A percentile compares a stretch with the other conserved stretches of the same genome.
phyloP scores from a whole-genome alignment of 2,113 vertebrate species.

The Corynorhinus townsendii region DNA sequence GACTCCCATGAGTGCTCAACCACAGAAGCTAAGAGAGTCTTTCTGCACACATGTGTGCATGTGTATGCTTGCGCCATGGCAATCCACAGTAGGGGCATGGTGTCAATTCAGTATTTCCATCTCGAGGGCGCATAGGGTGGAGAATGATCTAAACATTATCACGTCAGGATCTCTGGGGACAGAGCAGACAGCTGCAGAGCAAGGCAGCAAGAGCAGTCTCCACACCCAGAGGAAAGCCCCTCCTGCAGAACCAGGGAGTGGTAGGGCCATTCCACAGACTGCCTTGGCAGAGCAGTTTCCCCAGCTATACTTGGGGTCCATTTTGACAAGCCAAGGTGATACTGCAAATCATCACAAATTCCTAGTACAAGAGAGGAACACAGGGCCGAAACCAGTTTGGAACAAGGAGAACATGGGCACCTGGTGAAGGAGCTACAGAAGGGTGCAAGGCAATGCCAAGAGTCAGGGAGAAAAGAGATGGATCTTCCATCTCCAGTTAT shows the following conservation, averaged over 20 bases:
- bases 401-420: not conserved
- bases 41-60: fast-evolving
- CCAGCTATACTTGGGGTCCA: not conserved
- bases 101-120: not conserved
- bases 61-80: fast-evolving
- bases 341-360: not conserved
- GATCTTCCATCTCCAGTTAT: not conserved
- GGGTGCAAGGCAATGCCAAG: not conserved
- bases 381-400: not conserved
- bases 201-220: not conserved
- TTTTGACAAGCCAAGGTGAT: not conserved
- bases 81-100: fast-evolving
- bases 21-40: not conserved
- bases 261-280: not conserved
- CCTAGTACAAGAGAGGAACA: not conserved
- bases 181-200: not conserved
- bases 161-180: not conserved
- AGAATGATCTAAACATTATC: not conserved
- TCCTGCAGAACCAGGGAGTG: too few relatives aligned
- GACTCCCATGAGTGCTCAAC: not conserved
- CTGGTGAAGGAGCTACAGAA: not conserved
- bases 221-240: not conserved
- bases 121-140: not conserved
- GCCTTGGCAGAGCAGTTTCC: not conserved
- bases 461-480: not conserved